Conservation (phyloP, 2,113 vertebrate genomes). For the Misgurnus mizolepis region DNA sequence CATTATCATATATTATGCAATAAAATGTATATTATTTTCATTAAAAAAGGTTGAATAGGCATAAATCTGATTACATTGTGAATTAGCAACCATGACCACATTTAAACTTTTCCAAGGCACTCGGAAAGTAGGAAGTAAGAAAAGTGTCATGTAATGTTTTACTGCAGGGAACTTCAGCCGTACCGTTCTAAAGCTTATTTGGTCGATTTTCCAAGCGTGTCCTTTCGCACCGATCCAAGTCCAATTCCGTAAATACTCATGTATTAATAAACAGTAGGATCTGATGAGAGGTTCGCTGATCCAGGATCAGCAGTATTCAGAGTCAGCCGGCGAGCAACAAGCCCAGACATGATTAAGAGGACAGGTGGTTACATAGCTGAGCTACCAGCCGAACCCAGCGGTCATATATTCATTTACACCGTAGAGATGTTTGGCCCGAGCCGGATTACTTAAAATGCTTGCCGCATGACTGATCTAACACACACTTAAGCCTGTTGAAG, state of each 20-base stretch:
- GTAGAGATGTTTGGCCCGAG: conserved; percentile 19
- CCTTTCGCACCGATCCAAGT: conserved; percentile 11
- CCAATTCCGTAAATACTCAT: not conserved
- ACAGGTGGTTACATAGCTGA: conserved; percentile 57
- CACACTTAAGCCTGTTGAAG: not conserved
- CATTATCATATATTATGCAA: too few relatives aligned
- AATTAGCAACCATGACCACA: too few relatives aligned
- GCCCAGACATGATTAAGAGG: conserved; percentile 50
- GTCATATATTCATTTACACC: conserved; percentile 42
- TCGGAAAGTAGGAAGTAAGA: too few relatives aligned
- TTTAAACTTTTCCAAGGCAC: too few relatives aligned
- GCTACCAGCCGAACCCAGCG: not conserved
- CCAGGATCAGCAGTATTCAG: conserved; percentile 21
- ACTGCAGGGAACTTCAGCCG: not conserved
- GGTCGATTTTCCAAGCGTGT: conserved; percentile 3
- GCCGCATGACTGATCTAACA: conserved; percentile 6
- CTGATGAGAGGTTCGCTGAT: conserved; percentile 27
- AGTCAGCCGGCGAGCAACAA: conserved; percentile 34
- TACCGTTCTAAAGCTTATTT: not conserved
- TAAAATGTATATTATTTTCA: too few relatives aligned
- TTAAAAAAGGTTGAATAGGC: too few relatives aligned
- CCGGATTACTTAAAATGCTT: conserved; percentile 39
- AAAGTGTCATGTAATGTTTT: conserved; percentile 11
- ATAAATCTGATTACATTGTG: too few relatives aligned
- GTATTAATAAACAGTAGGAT: conserved; percentile 21